A percentile compares a stretch with the other conserved stretches of the same genome.
Conservation (phyloP, 2,113 vertebrate genomes). For the Alectura lathami region DNA sequence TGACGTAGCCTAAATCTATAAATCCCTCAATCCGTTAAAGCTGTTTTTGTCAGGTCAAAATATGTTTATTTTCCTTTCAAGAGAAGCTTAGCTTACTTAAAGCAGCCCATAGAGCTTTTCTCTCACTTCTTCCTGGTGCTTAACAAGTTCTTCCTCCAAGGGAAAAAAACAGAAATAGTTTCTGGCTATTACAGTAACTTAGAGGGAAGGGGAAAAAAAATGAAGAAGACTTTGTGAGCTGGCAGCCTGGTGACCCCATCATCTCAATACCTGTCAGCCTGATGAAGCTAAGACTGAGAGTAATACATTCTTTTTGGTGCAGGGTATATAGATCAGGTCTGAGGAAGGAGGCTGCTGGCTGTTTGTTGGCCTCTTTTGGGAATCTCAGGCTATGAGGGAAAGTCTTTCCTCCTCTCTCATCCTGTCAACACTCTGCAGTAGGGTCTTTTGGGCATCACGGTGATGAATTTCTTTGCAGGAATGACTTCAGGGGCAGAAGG, state of each 20-base stretch:
- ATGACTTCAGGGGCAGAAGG: background rate
- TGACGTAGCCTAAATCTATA: background rate
- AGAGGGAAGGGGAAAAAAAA: background rate
- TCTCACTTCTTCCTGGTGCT: background rate
- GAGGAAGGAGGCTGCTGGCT: background rate
- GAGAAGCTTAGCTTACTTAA: background rate
- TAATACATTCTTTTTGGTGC: background rate
- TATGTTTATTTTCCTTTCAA: slow-evolving; percentile 18
- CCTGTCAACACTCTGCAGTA: background rate
- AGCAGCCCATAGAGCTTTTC: background rate
- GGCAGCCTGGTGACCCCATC: background rate
- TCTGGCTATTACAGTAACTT: background rate
- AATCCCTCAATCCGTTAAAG: background rate
- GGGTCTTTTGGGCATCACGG: background rate
- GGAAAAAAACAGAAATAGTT: background rate
- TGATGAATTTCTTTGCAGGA: background rate
- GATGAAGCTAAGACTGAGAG: background rate
- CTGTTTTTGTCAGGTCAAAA: background rate
- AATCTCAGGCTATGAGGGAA: background rate
- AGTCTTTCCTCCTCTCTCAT: background rate
- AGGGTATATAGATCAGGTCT: background rate
- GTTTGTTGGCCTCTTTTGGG: background rate
- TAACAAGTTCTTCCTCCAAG: background rate
- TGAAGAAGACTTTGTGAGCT: background rate
- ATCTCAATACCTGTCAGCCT: background rate